These are phyloP conservation scores for Erethizon dorsatum DNA, from an alignment of 2,797 vertebrate genomes.

Conservation along the genomic window DNA sequence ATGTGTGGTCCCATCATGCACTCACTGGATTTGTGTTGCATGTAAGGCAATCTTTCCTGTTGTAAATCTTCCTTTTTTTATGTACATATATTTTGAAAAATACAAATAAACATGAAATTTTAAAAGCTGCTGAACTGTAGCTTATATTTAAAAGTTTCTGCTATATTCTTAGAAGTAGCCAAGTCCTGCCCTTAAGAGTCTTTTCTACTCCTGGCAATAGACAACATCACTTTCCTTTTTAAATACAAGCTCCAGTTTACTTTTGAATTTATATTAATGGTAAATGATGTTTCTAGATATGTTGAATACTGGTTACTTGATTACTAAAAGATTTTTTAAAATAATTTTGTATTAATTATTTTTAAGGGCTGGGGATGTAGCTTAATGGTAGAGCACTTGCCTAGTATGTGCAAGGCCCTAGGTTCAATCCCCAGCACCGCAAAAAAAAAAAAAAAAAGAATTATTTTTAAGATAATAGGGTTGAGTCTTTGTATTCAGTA, in stretches of 20 bases:
- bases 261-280: slow-evolving; percentile 47
- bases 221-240: slow-evolving; percentile 44
- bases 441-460: too few relatives aligned
- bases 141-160: slow-evolving; percentile 72
- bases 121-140: slow-evolving; percentile 84
- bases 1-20: slow-evolving; percentile 82
- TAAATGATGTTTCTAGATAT: neutral
- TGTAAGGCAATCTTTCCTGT: slow-evolving; percentile 88
- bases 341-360: neutral
- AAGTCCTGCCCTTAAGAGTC: neutral
- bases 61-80: slow-evolving; percentile 88
- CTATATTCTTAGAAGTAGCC: slow-evolving; percentile 42
- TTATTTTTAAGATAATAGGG: neutral
- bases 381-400: neutral
- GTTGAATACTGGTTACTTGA: neutral
- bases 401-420: neutral
- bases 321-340: neutral
- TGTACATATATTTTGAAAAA: slow-evolving; percentile 88
- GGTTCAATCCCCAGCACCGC: neutral
- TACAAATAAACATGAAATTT: slow-evolving; percentile 87
- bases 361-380: too few relatives aligned
- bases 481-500: neutral
- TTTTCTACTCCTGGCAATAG: neutral
- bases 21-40: slow-evolving; percentile 85
- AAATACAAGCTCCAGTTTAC: slow-evolving; percentile 57